Base-by-base conservation (phyloP, 1,140 invertebrate species). In the Psilanteris sp. region DNA sequence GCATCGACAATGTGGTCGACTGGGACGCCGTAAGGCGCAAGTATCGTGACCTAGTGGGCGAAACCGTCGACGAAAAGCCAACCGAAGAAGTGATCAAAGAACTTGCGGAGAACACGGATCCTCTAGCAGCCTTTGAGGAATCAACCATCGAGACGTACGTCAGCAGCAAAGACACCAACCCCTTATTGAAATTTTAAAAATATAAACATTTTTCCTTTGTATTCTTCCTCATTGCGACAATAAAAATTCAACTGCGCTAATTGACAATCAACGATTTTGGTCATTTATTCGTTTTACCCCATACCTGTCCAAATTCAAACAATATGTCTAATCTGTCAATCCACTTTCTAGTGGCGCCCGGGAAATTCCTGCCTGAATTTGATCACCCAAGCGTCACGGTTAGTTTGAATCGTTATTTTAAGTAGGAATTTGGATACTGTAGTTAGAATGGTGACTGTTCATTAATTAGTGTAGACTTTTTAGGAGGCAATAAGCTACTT, bases 11-110 rank as follows among this genome's bases (percentile, higher is more conserved):
- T 78, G 95, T 97, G 0, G 93, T 95, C 2, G 96, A 97, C 83
- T 97, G 96, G 96, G 93, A 95, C 73, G 89, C 92, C 0, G 96
- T 97, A 15, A 93, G 95, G 4, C 94, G 94, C 84, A 96, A 96
- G 79, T 97, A 97, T 82, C 90, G 95, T n/a, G 92, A 93, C 0
- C 88, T 97, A 1, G 92, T 92, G 81, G 93, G 94, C 4, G 91
- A 92, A 43, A 87, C 91, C 3, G 90, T 92, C 29, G 92, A 92
- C 24, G 88, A 90, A 1, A 82, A 85, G 2, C 82, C 88, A 0
- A 14, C 26, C 9, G 90, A 84, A 22, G 91, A 92, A 24, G 81
- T 84, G 14, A 3, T 27, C 2, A 90, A 89, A 44, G 89, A 90
- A 0, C 16, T 46, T 8, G 26, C 50, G 11, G 50, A 44, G 0